Percentiles rank a stretch among this genome's conserved stretches.
These are phyloP conservation scores for Crocallis elinguaria DNA, from an alignment of 2,888 invertebrate species.

Conservation along the genomic window DNA sequence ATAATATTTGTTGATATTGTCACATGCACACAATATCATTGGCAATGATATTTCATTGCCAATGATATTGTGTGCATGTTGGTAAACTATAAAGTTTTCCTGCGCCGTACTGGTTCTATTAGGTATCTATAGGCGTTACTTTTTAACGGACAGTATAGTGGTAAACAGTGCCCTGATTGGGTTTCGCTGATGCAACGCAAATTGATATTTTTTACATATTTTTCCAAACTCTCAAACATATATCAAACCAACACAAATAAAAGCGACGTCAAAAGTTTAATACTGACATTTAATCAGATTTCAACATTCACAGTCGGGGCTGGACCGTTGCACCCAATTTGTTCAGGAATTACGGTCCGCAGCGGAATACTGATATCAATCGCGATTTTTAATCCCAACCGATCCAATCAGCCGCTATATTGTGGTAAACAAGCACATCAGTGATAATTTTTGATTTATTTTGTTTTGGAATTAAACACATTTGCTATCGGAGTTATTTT, in stretches of 20 bases:
- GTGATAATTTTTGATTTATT: slow-evolving; percentile 34
- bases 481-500: neutral
- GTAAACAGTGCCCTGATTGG: no score
- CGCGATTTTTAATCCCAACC: slow-evolving; percentile 47
- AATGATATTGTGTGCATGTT: no score
- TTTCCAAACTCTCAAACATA: slow-evolving; percentile 9
- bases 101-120: no score
- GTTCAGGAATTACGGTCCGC: slow-evolving; percentile 31
- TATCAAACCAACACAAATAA: neutral
- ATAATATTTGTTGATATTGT: no score
- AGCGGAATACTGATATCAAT: slow-evolving; percentile 33
- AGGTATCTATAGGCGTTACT: no score
- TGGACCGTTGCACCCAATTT: slow-evolving; percentile 31
- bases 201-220: neutral
- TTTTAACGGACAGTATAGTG: no score
- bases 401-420: slow-evolving; percentile 48
- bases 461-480: slow-evolving; percentile 7
- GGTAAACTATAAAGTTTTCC: no score
- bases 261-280: slow-evolving; percentile 27
- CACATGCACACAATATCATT: no score
- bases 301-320: slow-evolving; percentile 13
- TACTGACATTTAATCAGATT: slow-evolving; percentile 35
- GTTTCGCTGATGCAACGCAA: neutral
- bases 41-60: no score
- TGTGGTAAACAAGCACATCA: slow-evolving; percentile 45